phyloP scores from a whole-genome alignment of 2,797 vertebrate genomes.

The Ctenochaetus hawaiiensis region DNA sequence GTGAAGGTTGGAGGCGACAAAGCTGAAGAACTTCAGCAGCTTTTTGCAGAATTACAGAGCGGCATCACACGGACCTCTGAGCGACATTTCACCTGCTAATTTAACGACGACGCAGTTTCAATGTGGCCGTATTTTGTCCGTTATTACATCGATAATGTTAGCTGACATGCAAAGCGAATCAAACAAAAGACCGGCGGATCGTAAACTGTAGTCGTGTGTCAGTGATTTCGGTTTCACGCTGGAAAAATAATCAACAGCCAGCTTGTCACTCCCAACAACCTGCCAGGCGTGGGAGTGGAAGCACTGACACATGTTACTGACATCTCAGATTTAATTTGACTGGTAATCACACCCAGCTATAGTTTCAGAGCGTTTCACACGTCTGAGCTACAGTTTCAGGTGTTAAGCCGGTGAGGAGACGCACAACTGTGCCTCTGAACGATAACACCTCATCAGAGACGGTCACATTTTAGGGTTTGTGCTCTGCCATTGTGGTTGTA shows the following conservation, averaged over 20 bases:
- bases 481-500: conserved; percentile 59
- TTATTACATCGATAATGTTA: conserved; percentile 7
- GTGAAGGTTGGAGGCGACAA: background rate
- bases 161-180: conserved; percentile 24
- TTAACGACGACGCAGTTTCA: background rate
- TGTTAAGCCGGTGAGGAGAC: conserved; percentile 79
- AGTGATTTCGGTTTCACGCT: conserved; percentile 67
- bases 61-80: background rate
- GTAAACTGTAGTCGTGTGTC: conserved; percentile 57
- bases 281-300: conserved; percentile 77
- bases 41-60: background rate
- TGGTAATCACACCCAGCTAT: conserved; percentile 87
- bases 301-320: conserved; percentile 83
- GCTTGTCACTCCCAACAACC: conserved; percentile 75
- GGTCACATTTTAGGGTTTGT: conserved; percentile 64
- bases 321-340: conserved; percentile 87
- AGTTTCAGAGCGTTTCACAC: conserved; percentile 87
- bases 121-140: conserved; percentile 22
- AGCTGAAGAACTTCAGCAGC: background rate
- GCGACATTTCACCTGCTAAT: background rate
- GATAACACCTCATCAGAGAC: conserved; percentile 70
- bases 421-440: conserved; percentile 74
- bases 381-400: conserved; percentile 82
- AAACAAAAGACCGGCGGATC: conserved; percentile 50
- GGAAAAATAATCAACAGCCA: conserved; percentile 77